These are phyloP conservation scores for Metacarcinus magister DNA, from an alignment of 2,888 invertebrate species.

Conservation along the genomic window DNA sequence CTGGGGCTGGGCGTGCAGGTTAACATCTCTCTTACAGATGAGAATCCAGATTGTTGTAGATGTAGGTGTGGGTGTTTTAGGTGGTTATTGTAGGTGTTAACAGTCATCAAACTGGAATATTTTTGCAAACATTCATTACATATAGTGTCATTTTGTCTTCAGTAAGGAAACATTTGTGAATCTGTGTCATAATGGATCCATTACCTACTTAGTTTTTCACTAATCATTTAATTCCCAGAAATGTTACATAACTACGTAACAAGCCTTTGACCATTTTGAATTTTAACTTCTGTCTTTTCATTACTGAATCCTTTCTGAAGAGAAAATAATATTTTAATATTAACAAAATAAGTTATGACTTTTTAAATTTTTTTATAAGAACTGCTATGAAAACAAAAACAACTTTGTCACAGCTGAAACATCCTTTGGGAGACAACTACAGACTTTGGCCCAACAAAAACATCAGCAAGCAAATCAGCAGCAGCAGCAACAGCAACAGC, in stretches of 20 bases:
- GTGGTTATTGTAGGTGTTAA: background rate
- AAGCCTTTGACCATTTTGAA: background rate
- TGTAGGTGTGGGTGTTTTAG: background rate
- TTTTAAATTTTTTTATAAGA: background rate
- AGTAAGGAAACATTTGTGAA: background rate
- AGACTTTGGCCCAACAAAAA: slow-evolving; percentile 86
- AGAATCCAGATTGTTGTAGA: background rate
- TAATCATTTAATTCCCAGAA: background rate
- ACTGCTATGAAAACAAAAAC: background rate
- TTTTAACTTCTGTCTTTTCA: background rate
- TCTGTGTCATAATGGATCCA: background rate
- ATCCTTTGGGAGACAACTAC: slow-evolving; percentile 88
- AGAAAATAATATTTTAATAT: background rate
- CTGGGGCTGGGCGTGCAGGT: background rate
- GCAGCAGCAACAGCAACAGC: slow-evolving; percentile 84
- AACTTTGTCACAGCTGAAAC: slow-evolving; percentile 85
- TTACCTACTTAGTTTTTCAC: background rate
- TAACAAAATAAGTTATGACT: background rate
- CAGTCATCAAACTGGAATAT: background rate
- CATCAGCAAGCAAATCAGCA: slow-evolving; percentile 84
- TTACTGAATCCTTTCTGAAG: background rate
- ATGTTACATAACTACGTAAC: background rate
- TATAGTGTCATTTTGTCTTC: background rate
- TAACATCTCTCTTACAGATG: background rate
- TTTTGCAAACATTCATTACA: background rate